phyloP scores from a whole-genome alignment of 2,888 invertebrate genomes.

The Pheosia gnoma region DNA sequence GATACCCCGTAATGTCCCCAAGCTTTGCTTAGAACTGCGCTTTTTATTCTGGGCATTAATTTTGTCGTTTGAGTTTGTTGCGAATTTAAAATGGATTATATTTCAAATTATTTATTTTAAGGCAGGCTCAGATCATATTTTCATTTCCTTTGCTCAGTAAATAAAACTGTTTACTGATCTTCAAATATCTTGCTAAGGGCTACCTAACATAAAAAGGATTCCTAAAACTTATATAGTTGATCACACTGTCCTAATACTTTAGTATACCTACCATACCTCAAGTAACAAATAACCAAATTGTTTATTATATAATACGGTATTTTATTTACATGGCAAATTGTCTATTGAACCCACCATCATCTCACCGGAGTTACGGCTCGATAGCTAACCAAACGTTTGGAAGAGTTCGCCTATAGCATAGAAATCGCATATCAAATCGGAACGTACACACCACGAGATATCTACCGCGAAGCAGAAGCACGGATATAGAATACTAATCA shows the following conservation, averaged over 20 bases:
- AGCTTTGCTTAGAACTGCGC: constrained; percentile 15
- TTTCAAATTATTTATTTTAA: too few relatives aligned
- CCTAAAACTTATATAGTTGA: too few relatives aligned
- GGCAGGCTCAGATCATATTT: too few relatives aligned
- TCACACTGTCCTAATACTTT: too few relatives aligned
- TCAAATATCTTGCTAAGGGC: too few relatives aligned
- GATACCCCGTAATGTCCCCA: constrained; percentile 20
- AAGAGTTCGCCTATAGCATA: not conserved
- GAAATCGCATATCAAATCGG: constrained; percentile 2
- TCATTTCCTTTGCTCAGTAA: too few relatives aligned
- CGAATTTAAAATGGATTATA: not conserved
- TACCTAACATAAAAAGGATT: too few relatives aligned
- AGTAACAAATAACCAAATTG: too few relatives aligned
- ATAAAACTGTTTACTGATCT: too few relatives aligned
- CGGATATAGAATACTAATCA: constrained; percentile 2
- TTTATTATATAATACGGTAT: not conserved
- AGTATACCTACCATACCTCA: too few relatives aligned
- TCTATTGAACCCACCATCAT: not conserved
- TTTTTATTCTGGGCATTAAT: constrained; percentile 28
- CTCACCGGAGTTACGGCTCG: not conserved
- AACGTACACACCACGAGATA: constrained; percentile 4
- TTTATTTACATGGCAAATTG: not conserved
- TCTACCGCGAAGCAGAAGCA: not conserved
- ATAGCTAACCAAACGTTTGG: constrained; percentile 3
- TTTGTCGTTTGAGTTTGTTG: constrained; percentile 11